Evolutionary conservation across 2,113 vertebrate genomes (phyloP).

Genomic region (Chrysochloris asiatica): DNA sequence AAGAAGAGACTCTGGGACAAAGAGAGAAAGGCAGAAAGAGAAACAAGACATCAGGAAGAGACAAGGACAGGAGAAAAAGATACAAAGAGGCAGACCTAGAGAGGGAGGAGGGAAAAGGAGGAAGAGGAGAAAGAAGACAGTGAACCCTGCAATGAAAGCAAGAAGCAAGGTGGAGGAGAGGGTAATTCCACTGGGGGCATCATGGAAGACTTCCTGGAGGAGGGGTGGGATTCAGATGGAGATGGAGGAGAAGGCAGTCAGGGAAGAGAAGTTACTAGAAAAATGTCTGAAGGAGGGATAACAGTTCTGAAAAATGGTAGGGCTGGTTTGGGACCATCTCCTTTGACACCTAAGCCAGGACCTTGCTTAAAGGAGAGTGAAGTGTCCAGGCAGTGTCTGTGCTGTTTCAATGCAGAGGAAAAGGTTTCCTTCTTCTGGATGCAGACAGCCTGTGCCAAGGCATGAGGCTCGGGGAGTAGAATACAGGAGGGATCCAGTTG

Average conservation of each 20-base stretch:
- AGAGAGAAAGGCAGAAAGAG: neutral
- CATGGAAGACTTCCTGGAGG: neutral
- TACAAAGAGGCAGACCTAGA: neutral
- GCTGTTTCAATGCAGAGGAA: neutral
- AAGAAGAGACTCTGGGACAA: neutral
- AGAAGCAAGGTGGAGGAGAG: too few species aligned
- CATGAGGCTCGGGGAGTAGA: neutral
- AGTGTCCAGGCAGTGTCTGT: neutral
- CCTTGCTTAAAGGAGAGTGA: neutral
- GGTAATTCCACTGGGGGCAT: neutral
- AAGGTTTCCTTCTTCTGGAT: neutral
- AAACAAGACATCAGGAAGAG: neutral
- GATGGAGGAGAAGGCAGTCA: too few species aligned
- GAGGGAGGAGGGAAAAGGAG: neutral
- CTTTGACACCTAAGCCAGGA: neutral
- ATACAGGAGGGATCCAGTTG: neutral
- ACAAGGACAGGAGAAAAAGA: too few species aligned
- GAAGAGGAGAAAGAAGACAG: neutral
- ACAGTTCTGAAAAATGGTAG: neutral
- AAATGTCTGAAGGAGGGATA: neutral
- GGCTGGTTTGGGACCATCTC: neutral
- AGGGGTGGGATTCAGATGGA: neutral
- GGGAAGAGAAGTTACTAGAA: neutral
- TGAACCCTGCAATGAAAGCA: too few species aligned
- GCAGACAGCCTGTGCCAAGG: neutral